Base-by-base conservation (phyloP, 2,113 vertebrate species). In the Elaphurus davidianus region DNA sequence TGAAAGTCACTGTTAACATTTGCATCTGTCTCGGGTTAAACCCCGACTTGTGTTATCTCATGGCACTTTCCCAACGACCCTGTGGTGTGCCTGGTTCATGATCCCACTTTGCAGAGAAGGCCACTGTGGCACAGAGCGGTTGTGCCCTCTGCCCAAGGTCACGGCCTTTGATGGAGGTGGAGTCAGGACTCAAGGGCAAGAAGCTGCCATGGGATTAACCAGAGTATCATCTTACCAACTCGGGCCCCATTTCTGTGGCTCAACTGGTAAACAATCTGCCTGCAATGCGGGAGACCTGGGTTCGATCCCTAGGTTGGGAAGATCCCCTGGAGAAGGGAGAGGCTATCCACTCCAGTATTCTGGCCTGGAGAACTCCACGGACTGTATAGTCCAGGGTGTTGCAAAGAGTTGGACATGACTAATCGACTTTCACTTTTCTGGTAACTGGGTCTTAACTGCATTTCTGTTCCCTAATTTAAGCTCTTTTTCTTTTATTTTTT, bases 141-240 rank as follows among this genome's bases (percentile, higher is more conserved):
- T 19, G 28, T 33, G 28, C 16, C 67, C 40, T 67, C 71, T 45
- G 11, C 45, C 60, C 21, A 16, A 64, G 36, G 25, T 84, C 87
- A 84, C 2, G 5, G 6, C 12, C 16, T 4, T 6, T 45, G 45
- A 27, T 5, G 25, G 16, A 9, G 5, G 16, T 14, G 23, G 25
- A 30, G 27, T 13, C 43, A 7, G 25, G 54, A n/a, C 25, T 52
- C 9, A 19, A 55, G 33, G 11, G 14, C 40, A 28, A 4, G 21
- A 85, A 59, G 11, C 54, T 0, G 0, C 47, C 2, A 3, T 1
- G 0, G 8, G 40, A 36, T 50, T 81, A 81, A 10, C 11, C 13
- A 5, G 11, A 4, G 9, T 13, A 21, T 3, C 21, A 7, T 74
- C 36, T 50, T 55, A 67, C 47, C 3, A 57, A 33, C 5, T 59